Conservation (phyloP, 2,113 vertebrate species). For the Oryctolagus cuniculus region DNA sequence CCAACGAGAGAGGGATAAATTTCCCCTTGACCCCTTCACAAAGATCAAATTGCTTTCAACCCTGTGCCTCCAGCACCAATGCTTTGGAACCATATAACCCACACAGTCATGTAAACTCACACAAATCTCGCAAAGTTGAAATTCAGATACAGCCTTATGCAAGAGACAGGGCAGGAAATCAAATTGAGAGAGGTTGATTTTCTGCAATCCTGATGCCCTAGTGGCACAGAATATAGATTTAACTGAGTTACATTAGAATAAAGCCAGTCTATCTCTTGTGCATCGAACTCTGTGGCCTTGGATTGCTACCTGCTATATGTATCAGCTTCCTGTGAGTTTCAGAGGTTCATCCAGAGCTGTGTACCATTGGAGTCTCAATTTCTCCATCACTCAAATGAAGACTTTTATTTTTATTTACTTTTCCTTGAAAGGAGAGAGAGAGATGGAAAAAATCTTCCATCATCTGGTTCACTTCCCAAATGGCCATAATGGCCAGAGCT, state of each 20-base stretch:
- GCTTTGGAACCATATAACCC: background rate
- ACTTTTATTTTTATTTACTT: too few species aligned
- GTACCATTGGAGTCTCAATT: background rate
- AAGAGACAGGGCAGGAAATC: background rate
- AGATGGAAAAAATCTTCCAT: too few species aligned
- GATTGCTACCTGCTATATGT: background rate
- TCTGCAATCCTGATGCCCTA: background rate
- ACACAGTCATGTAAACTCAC: background rate
- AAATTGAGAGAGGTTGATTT: background rate
- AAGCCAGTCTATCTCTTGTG: background rate
- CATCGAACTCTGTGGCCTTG: background rate
- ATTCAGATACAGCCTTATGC: background rate
- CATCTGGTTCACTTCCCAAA: too few species aligned
- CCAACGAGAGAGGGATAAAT: background rate
- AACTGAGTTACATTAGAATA: background rate
- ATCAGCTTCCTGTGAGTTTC: background rate
- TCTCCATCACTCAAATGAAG: too few species aligned
- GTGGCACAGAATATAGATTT: background rate
- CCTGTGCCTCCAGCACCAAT: background rate
- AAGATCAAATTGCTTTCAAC: slow-evolving; percentile 20
- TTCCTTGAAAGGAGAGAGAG: too few species aligned
- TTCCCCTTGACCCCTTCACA: background rate
- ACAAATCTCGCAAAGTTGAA: background rate
- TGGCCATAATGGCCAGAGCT: too few species aligned
- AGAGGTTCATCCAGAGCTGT: background rate